Evolutionary conservation across 2,113 vertebrate genomes (phyloP), one percentile per base, ranked within the genome.

Genomic region (Etheostoma spectabile): DNA sequence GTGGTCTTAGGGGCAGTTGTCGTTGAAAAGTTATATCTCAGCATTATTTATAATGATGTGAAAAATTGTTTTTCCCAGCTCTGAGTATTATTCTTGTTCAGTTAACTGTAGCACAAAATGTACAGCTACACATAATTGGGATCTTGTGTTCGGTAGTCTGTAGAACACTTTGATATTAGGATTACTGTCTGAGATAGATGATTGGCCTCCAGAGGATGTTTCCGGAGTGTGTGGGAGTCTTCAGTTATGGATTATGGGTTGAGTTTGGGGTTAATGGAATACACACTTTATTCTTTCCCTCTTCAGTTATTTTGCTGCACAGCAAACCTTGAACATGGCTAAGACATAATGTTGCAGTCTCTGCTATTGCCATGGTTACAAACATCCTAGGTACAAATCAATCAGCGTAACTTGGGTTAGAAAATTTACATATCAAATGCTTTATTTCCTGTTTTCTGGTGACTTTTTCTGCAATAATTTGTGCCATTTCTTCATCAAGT

Each of bases 31-130:
- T 42, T 82, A 19, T 8, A n/a, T 57, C 52, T 68, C 68, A 56
- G 27, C 27, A 6, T 81, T 53, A 62, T 83, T 57, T 81, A 69
- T 76, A 80, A 85, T 53, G 65, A 75, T 85, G 73, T 71, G 56
- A 83, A 80, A 35, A 42, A 27, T 16, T 67, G 30, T 66, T 79
- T 74, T 79, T 52, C 38, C 12, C 35, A 16, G 56, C 7, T 62
- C 18, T 22, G n/a, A 33, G 60, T 46, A 33, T 75, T 61, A 48
- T 42, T 33, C 27, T 51, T 24, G 62, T 55, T 85, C 19, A 52
- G 5, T 78, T 61, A 22, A 45, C 70, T 45, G 30, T 6, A 48
- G 83, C 35, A 71, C 74, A 79, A 19, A 27, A 68, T 8, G 84
- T 56, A 8, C 53, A 18, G 21, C 35, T 57, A 3, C 21, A 16